Percentiles rank a stretch among this genome's conserved stretches.
These are phyloP conservation scores for Pempheris klunzingeri DNA, from an alignment of 2,797 vertebrate species.

Conservation along the genomic window DNA sequence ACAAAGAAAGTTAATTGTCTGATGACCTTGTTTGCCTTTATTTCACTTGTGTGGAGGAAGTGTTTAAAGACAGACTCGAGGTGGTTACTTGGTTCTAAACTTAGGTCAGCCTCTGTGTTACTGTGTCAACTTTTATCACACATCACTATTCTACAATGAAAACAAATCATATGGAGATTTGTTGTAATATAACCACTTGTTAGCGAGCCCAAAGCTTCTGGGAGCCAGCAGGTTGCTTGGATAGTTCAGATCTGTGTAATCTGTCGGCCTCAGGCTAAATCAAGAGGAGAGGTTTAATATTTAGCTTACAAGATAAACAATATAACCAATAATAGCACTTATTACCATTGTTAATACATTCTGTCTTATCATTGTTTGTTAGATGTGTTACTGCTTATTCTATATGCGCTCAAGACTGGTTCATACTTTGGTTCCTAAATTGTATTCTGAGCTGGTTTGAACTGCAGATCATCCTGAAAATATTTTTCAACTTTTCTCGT, in stretches of 20 bases:
- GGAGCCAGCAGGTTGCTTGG: background rate
- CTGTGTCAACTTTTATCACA: background rate
- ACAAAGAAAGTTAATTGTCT: constrained; percentile 72
- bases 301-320: constrained; percentile 12
- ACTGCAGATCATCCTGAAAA: constrained; percentile 28
- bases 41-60: constrained; percentile 45
- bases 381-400: constrained; percentile 5
- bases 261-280: constrained; percentile 17
- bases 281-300: constrained; percentile 18
- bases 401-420: constrained; percentile 4
- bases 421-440: constrained; percentile 3
- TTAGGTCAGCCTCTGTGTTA: constrained; percentile 4
- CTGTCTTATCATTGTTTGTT: background rate
- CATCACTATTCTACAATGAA: background rate
- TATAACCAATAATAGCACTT: background rate
- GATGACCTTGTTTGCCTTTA: constrained; percentile 75
- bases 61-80: constrained; percentile 25
- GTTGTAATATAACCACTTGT: constrained; percentile 4
- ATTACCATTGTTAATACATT: background rate
- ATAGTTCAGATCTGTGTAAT: background rate
- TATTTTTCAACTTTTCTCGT: constrained; percentile 20
- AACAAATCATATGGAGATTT: background rate
- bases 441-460: constrained; percentile 13
- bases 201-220: background rate
- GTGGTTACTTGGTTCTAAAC: constrained; percentile 20